These are phyloP conservation scores for Orthosia incerta DNA, from an alignment of 2,888 invertebrate genomes.

Conservation along the genomic window DNA sequence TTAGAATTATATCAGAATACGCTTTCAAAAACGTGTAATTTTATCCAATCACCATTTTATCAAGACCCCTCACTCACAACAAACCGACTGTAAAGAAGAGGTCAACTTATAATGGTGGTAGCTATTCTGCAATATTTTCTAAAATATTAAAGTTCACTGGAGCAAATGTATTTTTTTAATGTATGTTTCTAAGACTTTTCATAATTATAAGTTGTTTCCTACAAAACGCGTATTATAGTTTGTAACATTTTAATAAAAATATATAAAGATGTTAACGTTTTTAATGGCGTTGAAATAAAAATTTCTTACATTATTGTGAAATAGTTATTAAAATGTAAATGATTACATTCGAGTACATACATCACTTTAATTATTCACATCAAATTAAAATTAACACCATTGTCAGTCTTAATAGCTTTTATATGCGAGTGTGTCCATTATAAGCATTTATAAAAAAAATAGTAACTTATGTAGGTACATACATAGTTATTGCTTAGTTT, in stretches of 20 bases:
- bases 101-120: conserved; percentile 12
- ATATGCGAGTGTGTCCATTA: neutral
- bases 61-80: neutral
- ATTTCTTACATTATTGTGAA: conserved; percentile 15
- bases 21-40: conserved; percentile 41
- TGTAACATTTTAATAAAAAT: conserved; percentile 32
- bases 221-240: conserved; percentile 3
- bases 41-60: neutral
- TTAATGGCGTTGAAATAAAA: conserved; percentile 44
- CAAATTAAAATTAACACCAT: conserved; percentile 48
- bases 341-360: conserved; percentile 14
- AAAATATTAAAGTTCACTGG: conserved; percentile 30
- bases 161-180: conserved; percentile 2
- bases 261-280: conserved; percentile 31
- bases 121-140: conserved; percentile 32
- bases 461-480: neutral
- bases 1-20: conserved; percentile 46
- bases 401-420: conserved; percentile 21
- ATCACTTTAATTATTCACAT: conserved; percentile 48
- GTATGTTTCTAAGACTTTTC: conserved; percentile 13
- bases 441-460: neutral
- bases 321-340: conserved; percentile 43
- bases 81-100: neutral
- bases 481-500: neutral
- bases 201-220: conserved; percentile 34